Evolutionary conservation across 1,140 invertebrate genomes (phyloP), one percentile per base, ranked within the genome.

Genomic region (Drosophila pseudoobscura): DNA sequence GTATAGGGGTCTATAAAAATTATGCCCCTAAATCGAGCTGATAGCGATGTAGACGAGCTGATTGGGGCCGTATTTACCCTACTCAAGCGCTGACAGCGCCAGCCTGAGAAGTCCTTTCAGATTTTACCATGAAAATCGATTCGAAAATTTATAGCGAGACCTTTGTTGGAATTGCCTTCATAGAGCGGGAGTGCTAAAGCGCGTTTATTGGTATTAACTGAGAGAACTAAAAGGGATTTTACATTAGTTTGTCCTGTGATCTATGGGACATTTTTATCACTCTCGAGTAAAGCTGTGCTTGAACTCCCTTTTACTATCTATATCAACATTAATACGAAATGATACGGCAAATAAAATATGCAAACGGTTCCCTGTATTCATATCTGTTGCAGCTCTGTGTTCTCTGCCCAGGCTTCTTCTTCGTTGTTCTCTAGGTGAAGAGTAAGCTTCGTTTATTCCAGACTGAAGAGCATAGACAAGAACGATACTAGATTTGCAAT

Each of bases 41-140:
- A 85, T 80, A 60, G 58, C 35, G 45, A 35, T 49, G 59, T 46
- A 61, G 61, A 60, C 45, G 57, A 80, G 53, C 58, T 58, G 63
- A 58, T 69, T 75, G 44, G 55, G 71, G 56, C 50, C 54, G 59
- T 59, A 61, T 82, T 85, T 71, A 85, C 82, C 82, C 83, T 72
- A 75, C 76, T 85, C 82, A 85, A 75, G 35, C 50, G 65, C 74
- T 82, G 82, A 85, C 78, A 87, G 74, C 50, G 26, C 26, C 62
- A 24, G 58, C 59, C 65, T 63, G 72, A 68, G 73, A 72, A 68
- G 75, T 73, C 64, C 74, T 53, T 57, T 82, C 82, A 77, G 80
- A 85, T 82, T 87, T 78, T 80, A 65, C 26, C 57, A 65, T 43
- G 79, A 77, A 85, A 85, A 80, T 84, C 80, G 80, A 84, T 71